Evolutionary conservation across 2,797 vertebrate species (phyloP).

Genomic region (Epinephelus coioides): DNA sequence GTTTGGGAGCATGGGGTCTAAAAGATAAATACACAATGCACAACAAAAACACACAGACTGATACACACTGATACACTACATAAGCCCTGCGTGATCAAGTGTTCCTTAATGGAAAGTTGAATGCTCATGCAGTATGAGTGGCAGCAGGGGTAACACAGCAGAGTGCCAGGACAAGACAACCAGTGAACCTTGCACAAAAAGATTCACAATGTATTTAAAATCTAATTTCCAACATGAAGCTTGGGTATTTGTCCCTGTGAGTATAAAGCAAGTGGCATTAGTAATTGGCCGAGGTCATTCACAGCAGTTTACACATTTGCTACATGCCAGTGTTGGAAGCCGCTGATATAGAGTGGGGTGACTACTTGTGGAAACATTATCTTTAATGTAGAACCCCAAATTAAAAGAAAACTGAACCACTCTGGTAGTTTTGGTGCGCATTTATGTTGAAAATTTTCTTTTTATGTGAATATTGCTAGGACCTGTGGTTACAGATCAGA

Average conservation of each 20-base stretch:
- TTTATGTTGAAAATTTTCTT: too few relatives aligned
- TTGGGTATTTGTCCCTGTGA: neutral
- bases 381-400: neutral
- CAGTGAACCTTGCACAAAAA: neutral
- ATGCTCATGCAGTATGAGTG: neutral
- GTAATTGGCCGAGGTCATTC: slow-evolving; percentile 3
- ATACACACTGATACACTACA: neutral
- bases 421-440: too few relatives aligned
- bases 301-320: slow-evolving; percentile 9
- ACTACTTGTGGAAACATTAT: neutral
- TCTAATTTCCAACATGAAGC: neutral
- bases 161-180: neutral
- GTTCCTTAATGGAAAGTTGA: slow-evolving; percentile 11
- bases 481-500: neutral
- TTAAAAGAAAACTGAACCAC: too few relatives aligned
- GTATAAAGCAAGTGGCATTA: neutral
- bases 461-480: too few relatives aligned
- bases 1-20: slow-evolving; percentile 27
- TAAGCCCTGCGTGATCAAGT: neutral
- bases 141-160: neutral
- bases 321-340: neutral
- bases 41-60: slow-evolving; percentile 29
- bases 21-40: slow-evolving; percentile 48
- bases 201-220: neutral
- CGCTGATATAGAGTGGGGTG: neutral